A percentile compares a stretch with the other conserved stretches of the same genome.
phyloP scores from a whole-genome alignment of 1,140 invertebrate species.

The Papilio helenus region DNA sequence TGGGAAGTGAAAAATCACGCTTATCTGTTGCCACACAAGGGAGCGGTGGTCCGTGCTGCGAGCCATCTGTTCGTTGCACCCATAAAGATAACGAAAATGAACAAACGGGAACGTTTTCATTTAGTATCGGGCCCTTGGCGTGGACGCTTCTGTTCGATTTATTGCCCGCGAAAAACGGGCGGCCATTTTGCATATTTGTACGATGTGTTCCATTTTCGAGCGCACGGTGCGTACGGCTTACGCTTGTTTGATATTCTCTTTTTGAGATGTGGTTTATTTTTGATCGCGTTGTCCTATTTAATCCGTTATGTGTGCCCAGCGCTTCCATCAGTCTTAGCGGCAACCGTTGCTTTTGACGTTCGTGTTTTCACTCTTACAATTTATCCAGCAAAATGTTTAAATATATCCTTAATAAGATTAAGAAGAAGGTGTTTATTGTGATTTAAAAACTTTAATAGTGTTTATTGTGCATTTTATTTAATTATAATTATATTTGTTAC shows the following conservation, averaged over 20 bases:
- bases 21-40: constrained; percentile 73
- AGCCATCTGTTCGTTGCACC: constrained; percentile 82
- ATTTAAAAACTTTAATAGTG: constrained; percentile 50
- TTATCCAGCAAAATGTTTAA: constrained; percentile 73
- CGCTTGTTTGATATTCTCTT: constrained; percentile 73
- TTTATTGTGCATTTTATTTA: constrained; percentile 32
- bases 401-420: constrained; percentile 76
- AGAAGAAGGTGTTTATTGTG: constrained; percentile 65
- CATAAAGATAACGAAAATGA: constrained; percentile 78
- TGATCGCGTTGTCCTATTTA: constrained; percentile 82
- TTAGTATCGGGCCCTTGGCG: constrained; percentile 67
- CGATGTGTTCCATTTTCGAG: constrained; percentile 80
- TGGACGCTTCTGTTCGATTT: constrained; percentile 60
- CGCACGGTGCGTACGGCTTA: constrained; percentile 71
- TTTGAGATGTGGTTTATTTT: constrained; percentile 80
- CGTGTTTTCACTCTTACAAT: constrained; percentile 59
- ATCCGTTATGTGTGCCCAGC: constrained; percentile 73
- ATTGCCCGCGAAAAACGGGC: constrained; percentile 72
- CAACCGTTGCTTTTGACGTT: constrained; percentile 72
- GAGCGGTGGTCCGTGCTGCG: constrained; percentile 66
- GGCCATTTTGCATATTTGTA: constrained; percentile 78
- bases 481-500: constrained; percentile 69
- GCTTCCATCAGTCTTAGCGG: constrained; percentile 76
- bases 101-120: constrained; percentile 71
- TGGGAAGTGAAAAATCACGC: constrained; percentile 81